These are phyloP conservation scores for Lamellibrachia satsuma DNA, from an alignment of 2,888 invertebrate species.

Conservation along the genomic window DNA sequence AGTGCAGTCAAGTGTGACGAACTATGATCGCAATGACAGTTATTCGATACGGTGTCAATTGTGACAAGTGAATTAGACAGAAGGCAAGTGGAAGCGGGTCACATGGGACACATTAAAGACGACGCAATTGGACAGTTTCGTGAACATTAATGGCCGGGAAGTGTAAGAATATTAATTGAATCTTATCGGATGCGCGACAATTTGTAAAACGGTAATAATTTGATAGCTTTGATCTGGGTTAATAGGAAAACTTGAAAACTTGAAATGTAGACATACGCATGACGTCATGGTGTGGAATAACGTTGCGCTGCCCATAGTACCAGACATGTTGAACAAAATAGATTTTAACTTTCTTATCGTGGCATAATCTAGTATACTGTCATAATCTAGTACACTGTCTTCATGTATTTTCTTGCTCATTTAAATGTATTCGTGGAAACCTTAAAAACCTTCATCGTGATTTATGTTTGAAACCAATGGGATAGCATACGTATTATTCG, in stretches of 20 bases:
- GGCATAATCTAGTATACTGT: neutral
- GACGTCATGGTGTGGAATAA: neutral
- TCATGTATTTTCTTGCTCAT: neutral
- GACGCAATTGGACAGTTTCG: neutral
- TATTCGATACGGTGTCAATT: neutral
- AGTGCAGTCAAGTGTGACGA: neutral
- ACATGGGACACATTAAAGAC: neutral
- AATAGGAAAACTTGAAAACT: neutral
- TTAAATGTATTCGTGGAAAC: neutral
- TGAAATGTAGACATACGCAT: neutral
- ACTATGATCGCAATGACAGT: neutral
- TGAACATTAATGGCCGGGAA: neutral
- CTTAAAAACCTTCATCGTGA: neutral
- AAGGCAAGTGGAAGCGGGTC: neutral
- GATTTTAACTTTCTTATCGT: neutral
- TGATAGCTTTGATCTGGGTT: neutral
- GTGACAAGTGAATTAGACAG: slow-evolving; percentile 7
- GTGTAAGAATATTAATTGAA: neutral
- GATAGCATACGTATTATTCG: neutral
- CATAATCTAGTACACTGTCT: neutral
- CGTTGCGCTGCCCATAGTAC: neutral
- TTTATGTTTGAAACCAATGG: neutral
- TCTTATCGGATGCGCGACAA: neutral
- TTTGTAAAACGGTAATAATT: neutral
- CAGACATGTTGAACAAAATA: neutral